Conservation (phyloP, 2,113 vertebrate species). For the Falco punctatus region DNA sequence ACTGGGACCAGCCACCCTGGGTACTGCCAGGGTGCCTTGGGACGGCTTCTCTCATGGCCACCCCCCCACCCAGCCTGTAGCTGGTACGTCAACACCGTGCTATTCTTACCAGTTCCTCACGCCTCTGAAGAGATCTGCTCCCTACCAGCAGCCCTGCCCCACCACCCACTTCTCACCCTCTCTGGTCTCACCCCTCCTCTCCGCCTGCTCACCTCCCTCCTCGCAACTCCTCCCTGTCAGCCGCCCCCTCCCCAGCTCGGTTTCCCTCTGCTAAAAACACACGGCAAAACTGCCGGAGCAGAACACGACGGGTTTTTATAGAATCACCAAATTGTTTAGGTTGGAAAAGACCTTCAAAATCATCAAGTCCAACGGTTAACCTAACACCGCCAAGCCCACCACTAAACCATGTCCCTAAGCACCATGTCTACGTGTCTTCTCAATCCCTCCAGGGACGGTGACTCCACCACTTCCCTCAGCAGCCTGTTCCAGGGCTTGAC, state of each 20-base stretch:
- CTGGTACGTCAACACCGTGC: accelerated
- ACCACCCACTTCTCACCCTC: neutral
- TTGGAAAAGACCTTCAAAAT: neutral
- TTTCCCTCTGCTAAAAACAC: neutral
- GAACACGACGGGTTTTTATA: accelerated
- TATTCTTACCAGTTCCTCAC: accelerated
- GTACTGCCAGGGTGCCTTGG: neutral
- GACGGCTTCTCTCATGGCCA: neutral
- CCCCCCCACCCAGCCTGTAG: neutral
- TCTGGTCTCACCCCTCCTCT: neutral
- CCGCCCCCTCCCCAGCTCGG: neutral
- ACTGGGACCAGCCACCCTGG: neutral
- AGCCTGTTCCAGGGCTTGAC: neutral
- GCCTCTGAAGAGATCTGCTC: neutral
- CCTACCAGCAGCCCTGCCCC: neutral
- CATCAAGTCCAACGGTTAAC: neutral
- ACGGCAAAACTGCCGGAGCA: accelerated
- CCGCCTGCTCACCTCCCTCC: neutral
- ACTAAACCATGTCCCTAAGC: neutral
- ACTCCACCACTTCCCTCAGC: neutral
- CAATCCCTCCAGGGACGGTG: neutral
- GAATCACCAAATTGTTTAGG: neutral
- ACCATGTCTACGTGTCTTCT: accelerated
- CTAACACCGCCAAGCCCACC: neutral
- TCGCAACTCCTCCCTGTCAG: neutral